phyloP scores from a whole-genome alignment of 1,140 invertebrate genomes.

The Trypoxylus dichotomus region DNA sequence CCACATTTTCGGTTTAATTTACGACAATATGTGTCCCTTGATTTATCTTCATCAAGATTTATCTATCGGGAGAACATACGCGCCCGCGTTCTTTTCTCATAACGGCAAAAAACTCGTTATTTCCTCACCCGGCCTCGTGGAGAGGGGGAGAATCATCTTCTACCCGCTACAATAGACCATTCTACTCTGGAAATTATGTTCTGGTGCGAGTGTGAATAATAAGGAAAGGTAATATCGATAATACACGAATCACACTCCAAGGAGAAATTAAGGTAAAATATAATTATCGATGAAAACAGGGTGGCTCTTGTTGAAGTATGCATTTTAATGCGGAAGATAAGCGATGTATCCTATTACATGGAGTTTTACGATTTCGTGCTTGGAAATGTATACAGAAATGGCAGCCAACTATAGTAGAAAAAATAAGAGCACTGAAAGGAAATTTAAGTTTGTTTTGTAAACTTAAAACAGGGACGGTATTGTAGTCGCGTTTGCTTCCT shows the following conservation, averaged over 20 bases:
- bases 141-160: background rate
- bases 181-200: background rate
- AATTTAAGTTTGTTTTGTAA: too few relatives aligned
- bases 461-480: too few relatives aligned
- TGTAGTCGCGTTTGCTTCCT: too few relatives aligned
- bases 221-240: background rate
- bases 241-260: background rate
- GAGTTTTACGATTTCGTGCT: too few relatives aligned
- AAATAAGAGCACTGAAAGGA: too few relatives aligned
- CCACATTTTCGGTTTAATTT: slow-evolving; percentile 30
- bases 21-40: slow-evolving; percentile 28
- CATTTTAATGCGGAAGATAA: background rate
- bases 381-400: too few relatives aligned
- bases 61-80: slow-evolving; percentile 16
- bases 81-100: slow-evolving; percentile 13
- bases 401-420: too few relatives aligned
- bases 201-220: background rate
- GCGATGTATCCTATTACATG: too few relatives aligned
- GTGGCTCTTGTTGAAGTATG: background rate
- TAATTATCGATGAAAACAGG: background rate
- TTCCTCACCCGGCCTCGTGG: background rate
- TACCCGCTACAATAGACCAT: background rate
- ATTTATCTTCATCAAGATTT: slow-evolving; percentile 33
- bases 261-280: background rate
- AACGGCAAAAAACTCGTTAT: slow-evolving; percentile 23